Percentiles rank a stretch among this genome's conserved stretches.
These are phyloP conservation scores for Euwallacea fornicatus DNA, from an alignment of 1,140 invertebrate species.

Conservation along the genomic window DNA sequence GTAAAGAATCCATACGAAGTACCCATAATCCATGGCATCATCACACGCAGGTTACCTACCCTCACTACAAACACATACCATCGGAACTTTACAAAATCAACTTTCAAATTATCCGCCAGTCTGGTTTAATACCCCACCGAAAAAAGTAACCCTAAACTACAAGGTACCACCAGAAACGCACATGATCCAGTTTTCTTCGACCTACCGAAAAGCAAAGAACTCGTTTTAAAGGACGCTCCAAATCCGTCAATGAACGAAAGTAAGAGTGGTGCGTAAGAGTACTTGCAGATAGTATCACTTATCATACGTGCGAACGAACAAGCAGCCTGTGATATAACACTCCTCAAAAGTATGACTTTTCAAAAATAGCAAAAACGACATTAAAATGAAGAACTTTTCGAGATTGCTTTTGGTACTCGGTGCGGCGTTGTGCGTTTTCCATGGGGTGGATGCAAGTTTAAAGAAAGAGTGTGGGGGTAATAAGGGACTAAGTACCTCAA, in stretches of 20 bases:
- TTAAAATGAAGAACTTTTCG: background rate
- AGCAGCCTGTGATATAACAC: conserved; percentile 7
- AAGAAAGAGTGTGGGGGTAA: background rate
- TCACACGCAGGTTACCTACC: no score
- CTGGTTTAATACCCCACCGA: background rate
- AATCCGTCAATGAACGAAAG: conserved; percentile 34
- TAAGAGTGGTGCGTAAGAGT: conserved; percentile 25
- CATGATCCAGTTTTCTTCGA: conserved; percentile 30
- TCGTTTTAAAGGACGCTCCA: conserved; percentile 27
- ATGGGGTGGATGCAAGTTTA: background rate
- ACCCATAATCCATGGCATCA: no score
- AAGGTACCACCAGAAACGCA: background rate
- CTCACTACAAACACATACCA: no score
- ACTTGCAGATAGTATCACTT: conserved; percentile 11
- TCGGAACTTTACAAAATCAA: background rate
- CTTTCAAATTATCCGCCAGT: background rate
- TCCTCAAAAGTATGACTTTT: background rate
- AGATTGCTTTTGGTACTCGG: no score
- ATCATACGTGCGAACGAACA: background rate
- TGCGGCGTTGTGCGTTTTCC: background rate
- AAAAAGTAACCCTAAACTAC: conserved; percentile 2
- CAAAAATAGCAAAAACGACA: background rate
- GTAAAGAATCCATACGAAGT: no score
- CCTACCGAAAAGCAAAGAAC: conserved; percentile 22
- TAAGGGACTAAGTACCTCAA: conserved; percentile 38